A percentile compares a stretch with the other conserved stretches of the same genome.
phyloP scores from a whole-genome alignment of 23 tunicate species.

The Styela clava region DNA sequence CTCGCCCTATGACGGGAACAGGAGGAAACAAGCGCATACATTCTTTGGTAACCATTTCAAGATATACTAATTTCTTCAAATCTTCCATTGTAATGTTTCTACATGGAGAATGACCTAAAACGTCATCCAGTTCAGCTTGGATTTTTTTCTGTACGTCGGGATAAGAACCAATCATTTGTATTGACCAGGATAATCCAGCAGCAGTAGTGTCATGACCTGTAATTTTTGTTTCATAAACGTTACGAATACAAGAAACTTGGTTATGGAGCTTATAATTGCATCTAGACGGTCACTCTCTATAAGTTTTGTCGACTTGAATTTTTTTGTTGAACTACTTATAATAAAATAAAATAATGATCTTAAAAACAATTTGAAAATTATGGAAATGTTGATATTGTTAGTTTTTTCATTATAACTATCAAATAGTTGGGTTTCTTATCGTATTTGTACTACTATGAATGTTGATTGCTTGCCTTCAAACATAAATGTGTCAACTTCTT shows the following conservation, averaged over 20 bases:
- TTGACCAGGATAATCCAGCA: constrained; percentile 93
- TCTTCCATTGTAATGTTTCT: constrained; percentile 54
- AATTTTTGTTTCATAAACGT: no score
- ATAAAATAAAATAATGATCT: no score
- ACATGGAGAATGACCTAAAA: constrained; percentile 43
- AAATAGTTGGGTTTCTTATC: no score
- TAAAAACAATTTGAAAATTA: no score
- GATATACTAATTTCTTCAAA: constrained; percentile 59
- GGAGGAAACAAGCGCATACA: constrained; percentile 83
- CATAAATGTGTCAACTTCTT: constrained; percentile 99
- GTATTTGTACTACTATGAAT: background rate
- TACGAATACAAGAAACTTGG: no score
- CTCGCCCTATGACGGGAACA: constrained; percentile 76
- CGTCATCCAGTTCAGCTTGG: constrained; percentile 74
- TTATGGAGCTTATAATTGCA: no score
- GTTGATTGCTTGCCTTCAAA: constrained; percentile 58
- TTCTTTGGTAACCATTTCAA: constrained; percentile 87
- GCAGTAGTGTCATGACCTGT: constrained; percentile 93
- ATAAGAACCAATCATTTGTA: constrained; percentile 68
- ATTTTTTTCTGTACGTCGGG: constrained; percentile 67
- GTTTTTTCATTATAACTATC: no score
- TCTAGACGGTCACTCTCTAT: no score
- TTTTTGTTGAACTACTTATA: no score
- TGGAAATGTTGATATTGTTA: no score
- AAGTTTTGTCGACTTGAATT: no score